Conservation (phyloP, 2,888 invertebrate genomes). For the Drosophila mimica region DNA sequence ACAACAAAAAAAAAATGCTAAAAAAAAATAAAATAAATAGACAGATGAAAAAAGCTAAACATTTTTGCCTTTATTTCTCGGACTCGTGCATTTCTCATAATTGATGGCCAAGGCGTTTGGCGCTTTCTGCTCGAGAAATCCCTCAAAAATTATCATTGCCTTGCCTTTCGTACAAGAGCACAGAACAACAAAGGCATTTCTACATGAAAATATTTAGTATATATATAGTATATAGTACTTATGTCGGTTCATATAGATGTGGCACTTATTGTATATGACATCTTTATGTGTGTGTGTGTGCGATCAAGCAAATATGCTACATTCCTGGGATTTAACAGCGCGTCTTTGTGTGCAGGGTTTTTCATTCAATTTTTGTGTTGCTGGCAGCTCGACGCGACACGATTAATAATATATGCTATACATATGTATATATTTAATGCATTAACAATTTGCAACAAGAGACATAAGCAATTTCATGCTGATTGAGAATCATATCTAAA, state of each 20-base stretch:
- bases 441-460: slow-evolving; percentile 25
- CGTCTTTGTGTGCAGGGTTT: slow-evolving; percentile 59
- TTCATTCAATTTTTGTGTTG: slow-evolving; percentile 69
- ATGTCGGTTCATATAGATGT: slow-evolving; percentile 7
- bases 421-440: background rate
- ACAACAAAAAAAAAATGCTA: no score
- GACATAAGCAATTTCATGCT: slow-evolving; percentile 44
- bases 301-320: slow-evolving; percentile 71
- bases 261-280: slow-evolving; percentile 25
- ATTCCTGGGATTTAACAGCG: slow-evolving; percentile 71
- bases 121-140: slow-evolving; percentile 60
- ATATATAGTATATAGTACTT: slow-evolving; percentile 17
- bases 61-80: slow-evolving; percentile 43
- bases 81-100: slow-evolving; percentile 58
- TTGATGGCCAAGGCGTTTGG: slow-evolving; percentile 74
- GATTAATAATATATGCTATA: slow-evolving; percentile 27
- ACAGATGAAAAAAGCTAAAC: slow-evolving; percentile 32
- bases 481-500: slow-evolving; percentile 50
- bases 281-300: slow-evolving; percentile 1
- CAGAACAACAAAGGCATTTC: slow-evolving; percentile 60
- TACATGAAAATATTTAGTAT: slow-evolving; percentile 26
- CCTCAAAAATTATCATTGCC: slow-evolving; percentile 64
- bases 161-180: slow-evolving; percentile 45
- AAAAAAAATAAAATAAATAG: no score
- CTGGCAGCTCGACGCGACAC: slow-evolving; percentile 49